These are phyloP conservation scores for Eretmocerus hayati DNA, from an alignment of 2,888 invertebrate genomes.

Conservation along the genomic window DNA sequence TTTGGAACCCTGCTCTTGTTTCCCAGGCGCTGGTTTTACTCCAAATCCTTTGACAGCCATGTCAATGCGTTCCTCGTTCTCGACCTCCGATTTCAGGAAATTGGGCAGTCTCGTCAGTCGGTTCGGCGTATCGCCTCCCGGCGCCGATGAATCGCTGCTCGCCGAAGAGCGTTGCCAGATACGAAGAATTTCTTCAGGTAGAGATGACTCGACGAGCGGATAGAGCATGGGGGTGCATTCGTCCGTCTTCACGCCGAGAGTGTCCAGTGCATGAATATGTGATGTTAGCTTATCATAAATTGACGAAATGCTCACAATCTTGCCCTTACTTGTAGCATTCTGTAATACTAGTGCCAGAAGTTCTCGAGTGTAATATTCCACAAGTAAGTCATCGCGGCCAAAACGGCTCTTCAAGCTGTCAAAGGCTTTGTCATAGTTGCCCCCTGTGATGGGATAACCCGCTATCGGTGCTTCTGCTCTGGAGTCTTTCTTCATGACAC, in stretches of 20 bases:
- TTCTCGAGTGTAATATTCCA: conserved; percentile 30
- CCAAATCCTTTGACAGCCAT: conserved; percentile 9
- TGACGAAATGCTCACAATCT: background rate
- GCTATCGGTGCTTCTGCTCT: too few relatives aligned
- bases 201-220: background rate
- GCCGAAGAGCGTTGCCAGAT: background rate
- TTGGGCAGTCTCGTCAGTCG: conserved; percentile 11
- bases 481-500: too few relatives aligned
- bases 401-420: conserved; percentile 25
- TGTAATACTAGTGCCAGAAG: conserved; percentile 30
- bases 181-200: background rate
- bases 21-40: background rate
- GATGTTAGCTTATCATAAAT: background rate
- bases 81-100: conserved; percentile 22
- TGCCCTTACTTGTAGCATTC: conserved; percentile 12
- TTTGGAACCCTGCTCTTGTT: background rate
- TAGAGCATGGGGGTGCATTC: background rate
- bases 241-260: background rate
- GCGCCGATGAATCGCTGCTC: background rate
- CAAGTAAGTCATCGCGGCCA: conserved; percentile 27
- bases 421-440: conserved; percentile 28
- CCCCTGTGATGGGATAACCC: conserved; percentile 24
- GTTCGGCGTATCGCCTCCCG: background rate
- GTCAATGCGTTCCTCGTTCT: conserved; percentile 19
- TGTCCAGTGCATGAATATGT: background rate